Percentiles rank a stretch among this genome's conserved stretches.
Evolutionary conservation across 2,797 vertebrate species (phyloP).

Genomic region (Lindbergichthys nudifrons): DNA sequence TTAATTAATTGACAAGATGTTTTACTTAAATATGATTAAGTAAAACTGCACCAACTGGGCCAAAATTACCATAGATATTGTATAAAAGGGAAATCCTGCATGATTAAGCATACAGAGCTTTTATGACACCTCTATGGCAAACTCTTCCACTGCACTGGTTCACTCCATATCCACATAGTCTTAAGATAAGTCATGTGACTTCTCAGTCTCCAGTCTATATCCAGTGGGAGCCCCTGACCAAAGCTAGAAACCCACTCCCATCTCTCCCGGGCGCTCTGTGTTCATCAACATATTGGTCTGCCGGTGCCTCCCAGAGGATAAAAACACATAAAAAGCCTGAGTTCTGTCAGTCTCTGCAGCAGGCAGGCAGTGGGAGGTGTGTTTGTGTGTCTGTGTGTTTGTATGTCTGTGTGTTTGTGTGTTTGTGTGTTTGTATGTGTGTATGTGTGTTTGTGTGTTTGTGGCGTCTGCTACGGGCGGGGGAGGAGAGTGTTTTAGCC

Average conservation of each 20-base stretch:
- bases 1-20: too few species aligned
- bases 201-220: constrained; percentile 11
- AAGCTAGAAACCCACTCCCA: constrained; percentile 34
- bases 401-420: too few species aligned
- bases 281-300: constrained; percentile 46
- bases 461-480: constrained; percentile 26
- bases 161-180: constrained; percentile 11
- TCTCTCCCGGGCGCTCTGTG: constrained; percentile 38
- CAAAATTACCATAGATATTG: too few species aligned
- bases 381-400: background rate
- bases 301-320: constrained; percentile 52
- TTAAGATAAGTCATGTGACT: constrained; percentile 22
- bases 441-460: constrained; percentile 17
- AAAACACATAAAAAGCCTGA: constrained; percentile 19
- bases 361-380: constrained; percentile 47
- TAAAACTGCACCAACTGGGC: background rate
- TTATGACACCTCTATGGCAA: background rate
- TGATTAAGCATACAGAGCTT: background rate
- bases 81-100: background rate
- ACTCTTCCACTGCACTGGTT: constrained; percentile 16
- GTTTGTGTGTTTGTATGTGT: constrained; percentile 12
- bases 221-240: constrained; percentile 42
- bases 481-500: constrained; percentile 55
- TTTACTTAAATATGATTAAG: too few species aligned
- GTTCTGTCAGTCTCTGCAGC: constrained; percentile 39